Base-by-base conservation (phyloP, 2,888 invertebrate genomes). In the Conops quadrifasciatus region DNA sequence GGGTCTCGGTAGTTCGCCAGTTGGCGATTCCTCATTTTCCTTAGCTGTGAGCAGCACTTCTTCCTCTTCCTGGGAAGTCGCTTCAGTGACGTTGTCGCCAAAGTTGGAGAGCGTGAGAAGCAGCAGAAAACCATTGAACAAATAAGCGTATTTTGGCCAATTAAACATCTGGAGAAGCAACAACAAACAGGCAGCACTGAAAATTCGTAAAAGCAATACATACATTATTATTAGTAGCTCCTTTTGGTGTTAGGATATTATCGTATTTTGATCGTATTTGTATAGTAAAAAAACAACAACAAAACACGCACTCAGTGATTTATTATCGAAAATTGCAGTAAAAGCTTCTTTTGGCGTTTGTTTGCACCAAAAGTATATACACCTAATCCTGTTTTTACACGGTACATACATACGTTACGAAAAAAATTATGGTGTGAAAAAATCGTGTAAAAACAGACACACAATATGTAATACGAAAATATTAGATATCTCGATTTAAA, bases 1-100 rank as follows among this genome's bases (percentile, higher is more conserved):
- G 7, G 82, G 83, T 1, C 72, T 77, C 1, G 82, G 82, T 51
- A 82, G 70, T 74, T 82, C 83, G 21, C 74, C 76, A 26, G 77
- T 78, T 36, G 80, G 72, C 21, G 68, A 45, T 19, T 70, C 65
- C 16, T 69, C 47, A 24, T 13, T 43, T 16, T 21, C 24, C 28
- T 21, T 11, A 11, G n/a, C 13, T 51, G 1, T 36, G 11, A 21
- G 19, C 11, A 11, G 13, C 11, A 24, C 63, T 63, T 28, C 45
- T 24, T 16, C n/a, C n/a, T n/a, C 16, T 63, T 53, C 63, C 63
- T 51, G 30, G 30, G 43, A 15, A 5, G 66, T 56, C 24, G 4
- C n/a, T 51, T 21, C 49, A n/a, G 19, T 53, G n/a, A 26, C 45
- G 19, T 26, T 26, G 28, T 21, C 59, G 36, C 43, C 58, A 47